Evolutionary conservation across 2,797 vertebrate species (phyloP), one percentile per base, ranked within the genome.

Genomic region (Enteromius treurensis): DNA sequence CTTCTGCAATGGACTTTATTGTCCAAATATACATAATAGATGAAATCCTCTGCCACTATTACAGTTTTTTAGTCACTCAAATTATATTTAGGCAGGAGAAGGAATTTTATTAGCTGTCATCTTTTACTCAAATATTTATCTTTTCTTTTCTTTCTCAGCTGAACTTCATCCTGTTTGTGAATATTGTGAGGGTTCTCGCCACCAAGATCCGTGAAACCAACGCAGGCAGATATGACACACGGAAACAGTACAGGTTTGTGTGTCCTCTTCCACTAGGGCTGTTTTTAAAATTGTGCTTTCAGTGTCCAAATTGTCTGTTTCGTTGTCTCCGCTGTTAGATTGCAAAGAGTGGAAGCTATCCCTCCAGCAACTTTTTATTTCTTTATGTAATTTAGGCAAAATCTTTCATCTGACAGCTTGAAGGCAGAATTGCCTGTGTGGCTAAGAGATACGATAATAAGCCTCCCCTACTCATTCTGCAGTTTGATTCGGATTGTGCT

Each of bases 141-240:
- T n/a, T n/a, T 21, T 34, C 40, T 14, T 32, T 19, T 74, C 55
- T 75, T 68, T 5, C 92, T 75, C 93, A 97, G 97, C 91, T 97
- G 70, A 97, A 97, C 92, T 97, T 97, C 82, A 84, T 97, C 90
- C 85, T 97, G 84, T 97, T 97, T 89, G 94, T 97, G 91, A 97
- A 97, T 89, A 97, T 96, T 0, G 95, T 97, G 5, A 92, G 97
- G 84, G 95, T 97, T 75, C 86, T 97, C 83, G 96, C 96, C 78
- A 97, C 96, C 6, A 97, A 97, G 91, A 96, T 97, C 53, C 93
- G 97, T 86, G 96, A 97, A 89, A 97, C 95, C 37, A 97, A 97
- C 49, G 96, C 95, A 0, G 95, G 96, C 32, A 94, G 96, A 79
- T 96, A 96, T 26, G 96, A 97, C 90, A 96, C 95, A 49, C 94